phyloP scores from a whole-genome alignment of 2,797 vertebrate species.

The Pseudochirops cupreus region DNA sequence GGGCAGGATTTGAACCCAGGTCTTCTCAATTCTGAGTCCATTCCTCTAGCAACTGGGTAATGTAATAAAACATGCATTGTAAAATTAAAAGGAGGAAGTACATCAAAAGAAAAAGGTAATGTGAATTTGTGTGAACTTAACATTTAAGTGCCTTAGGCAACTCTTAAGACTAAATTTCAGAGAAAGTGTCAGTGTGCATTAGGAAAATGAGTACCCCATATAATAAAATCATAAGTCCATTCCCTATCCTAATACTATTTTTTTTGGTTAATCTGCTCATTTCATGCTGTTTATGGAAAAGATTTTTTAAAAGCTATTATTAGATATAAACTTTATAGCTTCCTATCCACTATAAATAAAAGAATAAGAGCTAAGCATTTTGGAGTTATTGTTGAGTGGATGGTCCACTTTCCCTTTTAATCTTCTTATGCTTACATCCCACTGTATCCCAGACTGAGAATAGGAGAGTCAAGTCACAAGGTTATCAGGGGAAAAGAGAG shows the following conservation, averaged over 20 bases:
- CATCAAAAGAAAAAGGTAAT: too few relatives aligned
- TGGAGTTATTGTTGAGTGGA: not conserved
- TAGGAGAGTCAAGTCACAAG: not conserved
- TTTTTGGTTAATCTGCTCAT: not conserved
- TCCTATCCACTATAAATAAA: not conserved
- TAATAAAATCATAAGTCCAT: too few relatives aligned
- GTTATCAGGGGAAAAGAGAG: not conserved
- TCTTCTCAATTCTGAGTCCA: too few relatives aligned
- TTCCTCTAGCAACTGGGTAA: too few relatives aligned
- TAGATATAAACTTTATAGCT: not conserved
- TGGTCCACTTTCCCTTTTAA: not conserved
- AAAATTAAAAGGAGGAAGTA: too few relatives aligned
- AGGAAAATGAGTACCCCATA: not conserved
- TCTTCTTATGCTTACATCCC: not conserved
- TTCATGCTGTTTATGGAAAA: not conserved
- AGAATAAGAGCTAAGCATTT: not conserved
- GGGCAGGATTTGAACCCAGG: too few relatives aligned
- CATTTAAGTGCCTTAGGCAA: not conserved
- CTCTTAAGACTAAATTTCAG: too few relatives aligned
- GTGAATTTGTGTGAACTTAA: not conserved
- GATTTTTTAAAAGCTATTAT: not conserved
- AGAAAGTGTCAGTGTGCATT: not conserved
- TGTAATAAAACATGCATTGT: too few relatives aligned
- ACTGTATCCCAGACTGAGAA: not conserved
- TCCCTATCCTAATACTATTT: not conserved